These are phyloP conservation scores for Diaperis boleti DNA, from an alignment of 2,888 invertebrate species.

Conservation along the genomic window DNA sequence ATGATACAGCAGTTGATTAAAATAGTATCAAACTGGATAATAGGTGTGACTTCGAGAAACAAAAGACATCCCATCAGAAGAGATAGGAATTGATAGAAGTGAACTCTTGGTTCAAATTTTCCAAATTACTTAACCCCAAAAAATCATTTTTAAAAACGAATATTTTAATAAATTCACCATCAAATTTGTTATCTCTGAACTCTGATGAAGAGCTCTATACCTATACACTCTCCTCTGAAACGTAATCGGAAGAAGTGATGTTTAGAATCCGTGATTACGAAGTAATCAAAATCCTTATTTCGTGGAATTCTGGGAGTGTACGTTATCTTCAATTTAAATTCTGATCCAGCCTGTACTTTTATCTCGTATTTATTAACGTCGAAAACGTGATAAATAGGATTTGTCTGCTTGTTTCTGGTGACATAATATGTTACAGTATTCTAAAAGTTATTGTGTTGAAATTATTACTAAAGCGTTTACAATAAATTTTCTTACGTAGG, in stretches of 20 bases:
- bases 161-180: too few relatives aligned
- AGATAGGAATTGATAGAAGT: too few relatives aligned
- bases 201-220: not conserved
- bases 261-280: slow-evolving; percentile 13
- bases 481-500: not conserved
- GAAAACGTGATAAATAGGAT: slow-evolving; percentile 34
- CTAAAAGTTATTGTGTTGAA: slow-evolving; percentile 18
- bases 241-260: slow-evolving; percentile 8
- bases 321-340: slow-evolving; percentile 15
- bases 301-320: slow-evolving; percentile 23
- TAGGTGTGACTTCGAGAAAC: too few relatives aligned
- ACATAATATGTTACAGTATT: slow-evolving; percentile 10
- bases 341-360: not conserved
- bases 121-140: too few relatives aligned
- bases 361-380: slow-evolving; percentile 37
- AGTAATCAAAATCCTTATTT: slow-evolving; percentile 27
- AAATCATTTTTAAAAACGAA: too few relatives aligned
- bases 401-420: slow-evolving; percentile 14
- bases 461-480: not conserved
- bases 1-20: too few relatives aligned
- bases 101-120: too few relatives aligned
- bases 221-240: slow-evolving; percentile 27
- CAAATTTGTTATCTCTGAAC: not conserved
- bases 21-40: too few relatives aligned
- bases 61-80: too few relatives aligned